Base-by-base conservation (phyloP, 2,797 vertebrate species). In the Gallinago solitaria region DNA sequence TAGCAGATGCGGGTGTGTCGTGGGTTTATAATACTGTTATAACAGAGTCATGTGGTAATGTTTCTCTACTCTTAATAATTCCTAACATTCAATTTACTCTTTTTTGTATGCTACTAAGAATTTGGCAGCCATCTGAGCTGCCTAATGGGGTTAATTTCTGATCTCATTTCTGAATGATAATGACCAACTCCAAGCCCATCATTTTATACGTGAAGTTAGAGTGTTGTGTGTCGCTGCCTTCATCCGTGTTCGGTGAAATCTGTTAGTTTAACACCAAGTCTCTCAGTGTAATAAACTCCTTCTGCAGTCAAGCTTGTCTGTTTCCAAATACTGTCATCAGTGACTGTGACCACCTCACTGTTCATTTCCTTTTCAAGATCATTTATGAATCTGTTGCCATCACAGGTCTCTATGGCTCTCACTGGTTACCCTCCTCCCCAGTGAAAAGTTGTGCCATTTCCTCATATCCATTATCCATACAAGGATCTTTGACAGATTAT, bases 381-480 rank as follows among this genome's bases (percentile, higher is more conserved):
- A 35, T 57, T 59, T 74, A 57, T 50, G 15, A 71, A 68, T 64
- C n/a, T 90, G 9, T 68, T 91, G 25, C 25, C 45, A 27, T 64
- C 51, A n/a, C 11, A 47, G 11, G 2, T 57, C 16, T 83, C 50
- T 33, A 11, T 41, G 48, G 9, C 16, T 27, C 5, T 65, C 3
- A 1, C 8, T 30, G 25, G 8, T 70, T 89, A 41, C 15, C 9
- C 25, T 82, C 18, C 11, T 84, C 7, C 39, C 14, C 11, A 27
- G 9, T 17, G 39, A 84, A 81, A 86, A 81, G 48, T 39, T 15
- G 17, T 89, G 17, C 32, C 7, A 18, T 61, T 88, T 73, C 25
- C 25, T 82, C 1, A 1, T 39, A 28, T 21, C 57, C 23, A 9
- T 71, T 84, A 57, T 12, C 32, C 1, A 0, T 28, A 25, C 11